A percentile compares a stretch with the other conserved stretches of the same genome.
These are phyloP conservation scores for Chironomus tentans DNA, from an alignment of 2,888 invertebrate species.

Conservation along the genomic window DNA sequence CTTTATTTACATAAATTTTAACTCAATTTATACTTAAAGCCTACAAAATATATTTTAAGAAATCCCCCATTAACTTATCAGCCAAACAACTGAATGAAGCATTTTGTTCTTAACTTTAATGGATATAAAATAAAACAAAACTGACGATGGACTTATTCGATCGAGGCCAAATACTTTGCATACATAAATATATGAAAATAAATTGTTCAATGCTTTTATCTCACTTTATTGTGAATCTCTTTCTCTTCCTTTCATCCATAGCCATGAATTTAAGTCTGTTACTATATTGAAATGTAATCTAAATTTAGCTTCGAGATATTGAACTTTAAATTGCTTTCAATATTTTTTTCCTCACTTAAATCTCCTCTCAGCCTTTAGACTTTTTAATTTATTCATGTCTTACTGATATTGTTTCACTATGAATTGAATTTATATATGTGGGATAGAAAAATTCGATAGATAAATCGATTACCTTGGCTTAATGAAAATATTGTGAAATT, in stretches of 20 bases:
- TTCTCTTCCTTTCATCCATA: neutral
- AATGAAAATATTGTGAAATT: no score
- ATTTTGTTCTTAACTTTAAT: neutral
- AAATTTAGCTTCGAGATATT: slow-evolving; percentile 20
- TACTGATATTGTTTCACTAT: no score
- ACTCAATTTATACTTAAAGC: no score
- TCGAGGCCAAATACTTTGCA: neutral
- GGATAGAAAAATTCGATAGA: no score
- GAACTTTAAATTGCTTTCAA: slow-evolving; percentile 11
- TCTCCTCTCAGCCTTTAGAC: neutral
- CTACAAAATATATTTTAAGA: neutral
- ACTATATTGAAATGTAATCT: slow-evolving; percentile 26
- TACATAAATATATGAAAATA: neutral
- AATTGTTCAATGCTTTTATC: neutral
- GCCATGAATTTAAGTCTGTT: neutral
- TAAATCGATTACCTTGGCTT: no score
- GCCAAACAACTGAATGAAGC: neutral
- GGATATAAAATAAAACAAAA: neutral
- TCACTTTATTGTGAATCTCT: neutral
- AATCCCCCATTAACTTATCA: neutral
- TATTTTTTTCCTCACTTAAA: neutral
- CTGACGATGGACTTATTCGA: neutral
- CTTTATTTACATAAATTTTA: no score
- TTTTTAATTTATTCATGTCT: no score
- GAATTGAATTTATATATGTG: no score